Evolutionary conservation across 1,140 invertebrate species (phyloP).

Genomic region (Platyscapa corneri): DNA sequence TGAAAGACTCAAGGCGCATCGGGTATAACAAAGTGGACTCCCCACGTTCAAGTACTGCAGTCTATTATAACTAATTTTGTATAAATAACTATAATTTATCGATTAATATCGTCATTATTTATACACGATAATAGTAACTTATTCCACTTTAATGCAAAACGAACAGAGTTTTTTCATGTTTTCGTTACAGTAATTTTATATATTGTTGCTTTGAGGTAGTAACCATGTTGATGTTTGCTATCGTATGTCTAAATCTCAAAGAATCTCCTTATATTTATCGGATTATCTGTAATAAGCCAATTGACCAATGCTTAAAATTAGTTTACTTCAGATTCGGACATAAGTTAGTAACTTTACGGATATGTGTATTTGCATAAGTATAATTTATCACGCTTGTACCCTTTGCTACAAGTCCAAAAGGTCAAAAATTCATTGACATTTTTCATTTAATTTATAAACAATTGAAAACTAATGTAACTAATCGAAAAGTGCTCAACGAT

Average conservation of each 20-base stretch:
- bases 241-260: conserved; percentile 59
- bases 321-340: conserved; percentile 46
- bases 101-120: background rate
- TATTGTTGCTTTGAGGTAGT: conserved; percentile 73
- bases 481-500: conserved; percentile 25
- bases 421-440: conserved; percentile 56
- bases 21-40: conserved; percentile 28
- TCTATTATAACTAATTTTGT: conserved; percentile 30
- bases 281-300: conserved; percentile 14
- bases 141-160: conserved; percentile 37
- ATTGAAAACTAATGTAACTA: conserved; percentile 40
- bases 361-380: conserved; percentile 68
- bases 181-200: conserved; percentile 67
- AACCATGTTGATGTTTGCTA: conserved; percentile 69
- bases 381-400: conserved; percentile 61
- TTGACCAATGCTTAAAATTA: conserved; percentile 32
- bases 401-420: conserved; percentile 70
- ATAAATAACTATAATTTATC: conserved; percentile 30
- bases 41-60: conserved; percentile 16
- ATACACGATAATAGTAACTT: conserved; percentile 13
- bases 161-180: conserved; percentile 49
- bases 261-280: conserved; percentile 11
- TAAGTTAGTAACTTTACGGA: conserved; percentile 61
- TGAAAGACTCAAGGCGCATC: conserved; percentile 38
- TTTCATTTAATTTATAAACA: conserved; percentile 45